These are phyloP conservation scores for Nomada flava DNA, from an alignment of 2,888 invertebrate species.

Conservation along the genomic window DNA sequence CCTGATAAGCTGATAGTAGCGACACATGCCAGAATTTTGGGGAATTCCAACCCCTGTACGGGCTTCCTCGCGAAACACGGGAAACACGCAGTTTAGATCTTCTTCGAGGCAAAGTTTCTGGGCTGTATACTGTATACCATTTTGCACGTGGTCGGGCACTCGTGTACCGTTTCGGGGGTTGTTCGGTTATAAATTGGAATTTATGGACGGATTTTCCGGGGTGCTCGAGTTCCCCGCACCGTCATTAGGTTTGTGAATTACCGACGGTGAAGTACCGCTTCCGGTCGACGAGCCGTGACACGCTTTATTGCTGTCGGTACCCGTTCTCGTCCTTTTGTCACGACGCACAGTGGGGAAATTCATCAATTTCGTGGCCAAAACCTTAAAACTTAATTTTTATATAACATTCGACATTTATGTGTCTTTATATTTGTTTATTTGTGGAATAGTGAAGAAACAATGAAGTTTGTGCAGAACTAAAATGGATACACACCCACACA, in stretches of 20 bases:
- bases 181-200: conserved; percentile 69
- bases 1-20: conserved; percentile 83
- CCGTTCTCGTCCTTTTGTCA: conserved; percentile 35
- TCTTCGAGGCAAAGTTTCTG: not conserved
- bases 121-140: conserved; percentile 64
- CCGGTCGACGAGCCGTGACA: conserved; percentile 20
- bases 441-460: no score
- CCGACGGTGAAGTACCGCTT: conserved; percentile 6
- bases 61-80: conserved; percentile 50
- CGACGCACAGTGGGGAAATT: no score
- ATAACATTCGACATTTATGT: no score
- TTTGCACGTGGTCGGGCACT: conserved; percentile 71
- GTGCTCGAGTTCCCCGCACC: not conserved
- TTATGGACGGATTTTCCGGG: conserved; percentile 65
- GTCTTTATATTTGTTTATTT: no score
- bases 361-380: no score
- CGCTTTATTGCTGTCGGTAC: conserved; percentile 28
- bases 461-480: no score
- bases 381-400: no score
- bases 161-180: conserved; percentile 55
- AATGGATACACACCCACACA: no score
- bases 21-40: conserved; percentile 70
- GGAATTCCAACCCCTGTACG: conserved; percentile 2
- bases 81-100: conserved; percentile 67
- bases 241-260: conserved; percentile 49